Evolutionary conservation across 1,140 invertebrate genomes (phyloP).

Genomic region (Brachystomella parvula): DNA sequence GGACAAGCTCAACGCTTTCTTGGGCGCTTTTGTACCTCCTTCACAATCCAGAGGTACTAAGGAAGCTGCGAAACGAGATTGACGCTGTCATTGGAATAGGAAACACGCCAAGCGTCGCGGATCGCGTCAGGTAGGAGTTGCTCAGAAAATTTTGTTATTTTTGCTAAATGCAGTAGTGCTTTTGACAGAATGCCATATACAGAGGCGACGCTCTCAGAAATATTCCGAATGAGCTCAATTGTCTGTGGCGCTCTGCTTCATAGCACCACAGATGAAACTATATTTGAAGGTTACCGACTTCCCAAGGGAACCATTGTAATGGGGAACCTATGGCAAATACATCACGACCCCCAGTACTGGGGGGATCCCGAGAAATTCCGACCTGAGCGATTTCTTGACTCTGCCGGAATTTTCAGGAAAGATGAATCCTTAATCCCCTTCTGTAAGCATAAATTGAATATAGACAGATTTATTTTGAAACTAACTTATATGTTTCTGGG

Average conservation of each 20-base stretch:
- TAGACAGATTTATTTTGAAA: too few relatives aligned
- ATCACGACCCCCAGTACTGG: slow-evolving; percentile 54
- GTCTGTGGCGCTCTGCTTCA: slow-evolving; percentile 11
- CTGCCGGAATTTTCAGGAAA: slow-evolving; percentile 37
- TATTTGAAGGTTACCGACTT: slow-evolving; percentile 23
- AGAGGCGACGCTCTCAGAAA: slow-evolving; percentile 4
- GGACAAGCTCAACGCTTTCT: slow-evolving; percentile 20
- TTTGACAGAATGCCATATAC: slow-evolving; percentile 10
- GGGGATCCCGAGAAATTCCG: slow-evolving; percentile 60
- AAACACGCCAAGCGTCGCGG: background rate
- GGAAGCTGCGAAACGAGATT: background rate
- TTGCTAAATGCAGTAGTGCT: background rate
- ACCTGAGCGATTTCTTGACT: slow-evolving; percentile 54
- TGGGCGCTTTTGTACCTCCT: slow-evolving; percentile 17
- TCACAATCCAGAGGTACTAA: slow-evolving; percentile 16
- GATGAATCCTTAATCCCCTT: slow-evolving; percentile 40
- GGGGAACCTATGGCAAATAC: slow-evolving; percentile 47
- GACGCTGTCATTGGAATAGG: background rate
- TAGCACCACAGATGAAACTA: background rate
- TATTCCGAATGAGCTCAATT: slow-evolving; percentile 13
- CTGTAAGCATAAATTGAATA: too few relatives aligned
- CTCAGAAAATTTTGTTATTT: background rate
- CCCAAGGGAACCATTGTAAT: slow-evolving; percentile 20
- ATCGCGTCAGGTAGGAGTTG: slow-evolving; percentile 7
- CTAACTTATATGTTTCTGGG: slow-evolving; percentile 39